Conservation (phyloP, 2,113 vertebrate species). For the Eubucco bourcierii region DNA sequence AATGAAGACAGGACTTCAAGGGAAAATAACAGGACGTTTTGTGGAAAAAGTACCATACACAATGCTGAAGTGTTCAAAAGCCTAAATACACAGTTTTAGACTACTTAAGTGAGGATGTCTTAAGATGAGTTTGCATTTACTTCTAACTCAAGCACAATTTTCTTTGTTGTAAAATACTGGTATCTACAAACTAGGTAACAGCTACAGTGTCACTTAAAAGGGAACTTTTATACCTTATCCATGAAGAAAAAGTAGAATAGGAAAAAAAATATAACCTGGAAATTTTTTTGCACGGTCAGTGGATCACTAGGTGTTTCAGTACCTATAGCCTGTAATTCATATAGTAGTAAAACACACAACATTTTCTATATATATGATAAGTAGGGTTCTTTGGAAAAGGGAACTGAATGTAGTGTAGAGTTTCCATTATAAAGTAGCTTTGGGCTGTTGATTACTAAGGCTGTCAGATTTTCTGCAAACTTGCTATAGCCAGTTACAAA, state of each 20-base stretch:
- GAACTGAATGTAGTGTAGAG: not conserved
- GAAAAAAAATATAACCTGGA: not conserved
- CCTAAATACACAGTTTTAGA: not conserved
- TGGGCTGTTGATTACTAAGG: not conserved
- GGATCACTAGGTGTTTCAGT: not conserved
- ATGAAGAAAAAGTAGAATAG: not conserved
- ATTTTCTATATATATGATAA: not conserved
- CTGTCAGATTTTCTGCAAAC: not conserved
- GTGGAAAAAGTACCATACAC: not conserved
- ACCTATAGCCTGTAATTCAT: not conserved
- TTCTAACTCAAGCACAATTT: not conserved
- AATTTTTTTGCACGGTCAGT: not conserved
- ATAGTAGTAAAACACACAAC: not conserved
- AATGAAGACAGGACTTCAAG: accelerated
- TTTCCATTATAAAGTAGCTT: not conserved
- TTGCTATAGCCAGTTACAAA: not conserved
- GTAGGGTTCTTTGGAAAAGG: not conserved
- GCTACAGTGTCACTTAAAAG: not conserved
- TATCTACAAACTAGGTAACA: not conserved
- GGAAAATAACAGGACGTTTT: not conserved
- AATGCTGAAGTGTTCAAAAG: not conserved
- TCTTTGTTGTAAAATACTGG: not conserved
- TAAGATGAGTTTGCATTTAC: not conserved
- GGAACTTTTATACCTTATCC: not conserved
- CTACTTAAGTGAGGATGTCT: not conserved